Base-by-base conservation (phyloP, 2,888 invertebrate species). In the Hermodice carunculata region DNA sequence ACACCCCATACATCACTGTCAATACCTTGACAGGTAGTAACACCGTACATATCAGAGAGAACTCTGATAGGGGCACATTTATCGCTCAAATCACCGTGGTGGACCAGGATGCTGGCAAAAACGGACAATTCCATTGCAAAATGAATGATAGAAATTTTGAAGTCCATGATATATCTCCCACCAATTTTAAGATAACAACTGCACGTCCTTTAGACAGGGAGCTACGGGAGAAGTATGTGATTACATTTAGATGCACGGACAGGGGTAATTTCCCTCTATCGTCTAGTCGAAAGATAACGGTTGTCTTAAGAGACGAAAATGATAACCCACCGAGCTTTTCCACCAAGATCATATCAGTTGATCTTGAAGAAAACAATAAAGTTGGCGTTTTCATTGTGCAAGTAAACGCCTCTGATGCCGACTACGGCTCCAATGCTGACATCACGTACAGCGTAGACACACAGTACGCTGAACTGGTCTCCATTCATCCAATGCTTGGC, bases 71-170 rank as follows among this genome's bases (percentile, higher is more conserved):
- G 5, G 96, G 75, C 24, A 71, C 76, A 3, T 78, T 77, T 24
- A 82, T 83, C 4, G 97, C 96, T 4, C 94, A 96, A 62, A 92
- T 97, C 0, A 90, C 91, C 66, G 95, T 94, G 1, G 89, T 90
- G 14, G 97, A 97, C 84, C 90, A 90, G 56, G 97, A 98, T 85
- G 87, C 88, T 53, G 96, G 95, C 0, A 89, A 91, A 26, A 94
- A 95, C 85, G 96, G 96, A 0, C 90, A 93, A 81, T 92, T 97
- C 48, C 53, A 62, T 17, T 83, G 83, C 48, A 42, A 19, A 22
- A 44, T 72, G 5, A 64, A 51, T 28, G 60, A 60, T 32, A 60
- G 52, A 31, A 51, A 60, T 42, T 60, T 60, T 32, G 26, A 40
- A 40, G 22, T 60, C 14, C 43, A 48, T 22, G 28, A 53, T 24